Evolutionary conservation across 2,113 vertebrate genomes (phyloP).

Genomic region (Hemiscyllium ocellatum): DNA sequence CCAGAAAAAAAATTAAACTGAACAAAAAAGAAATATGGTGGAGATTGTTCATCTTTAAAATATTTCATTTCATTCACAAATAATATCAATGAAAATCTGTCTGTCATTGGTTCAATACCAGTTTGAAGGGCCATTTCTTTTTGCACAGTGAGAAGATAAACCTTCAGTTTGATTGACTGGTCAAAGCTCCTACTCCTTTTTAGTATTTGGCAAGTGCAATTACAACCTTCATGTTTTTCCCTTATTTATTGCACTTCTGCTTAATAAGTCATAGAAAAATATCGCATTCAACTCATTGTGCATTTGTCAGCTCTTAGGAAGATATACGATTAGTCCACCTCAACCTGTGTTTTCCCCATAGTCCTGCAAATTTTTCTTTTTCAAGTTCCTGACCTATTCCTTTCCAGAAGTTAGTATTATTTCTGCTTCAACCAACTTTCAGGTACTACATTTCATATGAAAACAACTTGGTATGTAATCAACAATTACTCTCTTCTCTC

Average conservation of each 20-base stretch:
- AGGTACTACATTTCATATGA: not conserved
- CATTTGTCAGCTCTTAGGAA: no score
- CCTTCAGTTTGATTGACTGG: slow-evolving; percentile 8
- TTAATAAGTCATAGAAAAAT: not conserved
- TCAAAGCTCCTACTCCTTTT: not conserved
- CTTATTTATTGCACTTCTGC: not conserved
- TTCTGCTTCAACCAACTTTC: not conserved
- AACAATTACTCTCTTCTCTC: not conserved
- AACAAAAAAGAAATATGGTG: not conserved
- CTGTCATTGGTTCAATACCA: not conserved
- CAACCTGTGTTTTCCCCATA: not conserved
- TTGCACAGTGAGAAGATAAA: not conserved
- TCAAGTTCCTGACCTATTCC: not conserved
- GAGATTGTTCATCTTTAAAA: not conserved
- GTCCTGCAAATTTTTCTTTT: not conserved
- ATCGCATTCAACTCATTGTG: not conserved
- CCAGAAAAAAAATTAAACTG: not conserved
- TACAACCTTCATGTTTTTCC: not conserved
- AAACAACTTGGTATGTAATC: not conserved
- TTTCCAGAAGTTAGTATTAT: not conserved
- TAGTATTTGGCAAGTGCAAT: not conserved
- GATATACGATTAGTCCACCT: not conserved
- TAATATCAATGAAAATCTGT: not conserved
- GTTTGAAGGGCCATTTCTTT: not conserved
- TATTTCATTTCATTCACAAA: not conserved